Percentiles rank a stretch among this genome's conserved stretches.
phyloP scores from a whole-genome alignment of 2,888 invertebrate genomes.

The Mesodorylaimus sp. region DNA sequence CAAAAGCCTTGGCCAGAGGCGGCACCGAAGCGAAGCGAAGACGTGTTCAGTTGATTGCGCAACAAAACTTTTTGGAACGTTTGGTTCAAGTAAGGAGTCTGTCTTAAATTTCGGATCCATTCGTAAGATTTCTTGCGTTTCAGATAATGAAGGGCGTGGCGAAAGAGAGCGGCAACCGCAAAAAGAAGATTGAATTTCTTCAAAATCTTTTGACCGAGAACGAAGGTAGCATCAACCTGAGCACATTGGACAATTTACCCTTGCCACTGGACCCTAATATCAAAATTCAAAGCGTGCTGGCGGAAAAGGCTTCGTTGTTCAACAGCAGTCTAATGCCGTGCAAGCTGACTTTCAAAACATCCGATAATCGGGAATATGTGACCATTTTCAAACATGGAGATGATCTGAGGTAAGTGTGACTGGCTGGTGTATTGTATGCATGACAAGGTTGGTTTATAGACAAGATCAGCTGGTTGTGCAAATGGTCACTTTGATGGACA shows the following conservation, averaged over 20 bases:
- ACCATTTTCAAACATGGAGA: conserved; percentile 96
- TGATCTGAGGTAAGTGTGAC: conserved; percentile 43
- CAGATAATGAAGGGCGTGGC: conserved; percentile 55
- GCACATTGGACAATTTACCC: conserved; percentile 72
- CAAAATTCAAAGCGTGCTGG: conserved; percentile 64
- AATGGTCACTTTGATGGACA: conserved; percentile 96
- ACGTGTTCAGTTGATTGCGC: conserved; percentile 55
- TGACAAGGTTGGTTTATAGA: conserved; percentile 32
- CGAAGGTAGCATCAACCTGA: conserved; percentile 52
- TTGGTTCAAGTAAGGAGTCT: conserved; percentile 41
- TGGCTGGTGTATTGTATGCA: background rate
- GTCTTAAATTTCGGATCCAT: background rate
- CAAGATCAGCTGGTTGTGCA: conserved; percentile 94
- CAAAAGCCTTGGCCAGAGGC: conserved; percentile 42
- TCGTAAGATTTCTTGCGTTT: conserved; percentile 36
- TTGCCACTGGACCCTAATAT: conserved; percentile 84
- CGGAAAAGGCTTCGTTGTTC: conserved; percentile 74
- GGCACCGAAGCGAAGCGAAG: conserved; percentile 32
- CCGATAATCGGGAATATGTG: conserved; percentile 58
- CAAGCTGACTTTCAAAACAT: conserved; percentile 57
- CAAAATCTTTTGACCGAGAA: conserved; percentile 51
- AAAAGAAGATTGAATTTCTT: conserved; percentile 55
- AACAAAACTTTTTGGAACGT: conserved; percentile 75
- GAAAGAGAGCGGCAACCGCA: conserved; percentile 71
- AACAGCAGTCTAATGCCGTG: conserved; percentile 93